Base-by-base conservation (phyloP, 1,140 invertebrate genomes). In the Drosophila dunni region DNA sequence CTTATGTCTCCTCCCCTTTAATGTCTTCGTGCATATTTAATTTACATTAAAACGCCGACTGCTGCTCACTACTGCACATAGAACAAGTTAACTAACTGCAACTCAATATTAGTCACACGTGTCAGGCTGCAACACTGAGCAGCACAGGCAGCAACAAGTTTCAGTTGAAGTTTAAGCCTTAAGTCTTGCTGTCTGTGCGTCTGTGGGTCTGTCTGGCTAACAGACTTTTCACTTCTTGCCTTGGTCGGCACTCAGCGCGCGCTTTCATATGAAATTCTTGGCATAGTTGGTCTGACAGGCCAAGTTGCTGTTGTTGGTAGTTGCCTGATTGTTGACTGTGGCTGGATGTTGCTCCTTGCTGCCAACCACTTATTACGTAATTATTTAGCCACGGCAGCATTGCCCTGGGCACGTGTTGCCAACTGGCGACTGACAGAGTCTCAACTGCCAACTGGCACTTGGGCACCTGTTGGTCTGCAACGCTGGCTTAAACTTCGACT, bases 341-440 rank as follows among this genome's bases (percentile, higher is more conserved):
- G 33, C 67, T 38, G 42, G 24, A 51, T 46, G 64, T 51, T 68
- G 53, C 38, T 67, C 64, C 65, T 68, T 67, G 54, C 56, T 54
- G 58, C 34, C 80, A 89, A 89, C 84, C 84, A 89, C 85, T 89
- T 89, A 89, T 89, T 89, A 89, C 84, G 84, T 89, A 89, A 89
- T 89, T 89, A 89, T 90, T 88, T 88, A 84, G 78, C 77, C 78
- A 74, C 73, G 78, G 75, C 70, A 81, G 66, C 77, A 89, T 84
- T 60, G 83, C 83, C 83, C 73, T 74, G 83, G 83, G 83, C 83
- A 88, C 83, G 83, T 88, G 81, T 85, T 86, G 81, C 82, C 82
- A 81, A 81, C 78, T 86, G 75, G 24, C 24, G 24, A 85, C 74
- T 77, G 68, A 58, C 71, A 61, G 6, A 1, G 24, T 29, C 24